Evolutionary conservation across 2,113 vertebrate genomes (phyloP).

Genomic region (Genyomyrus donnyi): DNA sequence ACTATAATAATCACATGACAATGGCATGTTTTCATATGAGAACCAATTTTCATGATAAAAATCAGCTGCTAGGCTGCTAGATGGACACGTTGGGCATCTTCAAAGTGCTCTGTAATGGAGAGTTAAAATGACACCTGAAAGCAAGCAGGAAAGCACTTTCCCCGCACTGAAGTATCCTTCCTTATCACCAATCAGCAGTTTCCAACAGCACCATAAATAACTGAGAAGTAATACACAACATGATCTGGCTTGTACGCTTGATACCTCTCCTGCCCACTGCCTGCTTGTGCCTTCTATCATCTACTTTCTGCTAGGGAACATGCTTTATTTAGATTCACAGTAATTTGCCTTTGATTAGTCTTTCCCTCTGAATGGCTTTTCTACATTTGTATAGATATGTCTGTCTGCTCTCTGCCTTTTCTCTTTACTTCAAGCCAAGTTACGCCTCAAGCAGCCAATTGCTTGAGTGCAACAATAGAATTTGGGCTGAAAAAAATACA

Average conservation of each 20-base stretch:
- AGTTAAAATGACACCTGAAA: background rate
- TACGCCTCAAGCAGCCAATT: background rate
- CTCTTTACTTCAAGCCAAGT: background rate
- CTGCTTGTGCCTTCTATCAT: background rate
- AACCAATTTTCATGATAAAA: background rate
- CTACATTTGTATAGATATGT: background rate
- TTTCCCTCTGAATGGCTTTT: background rate
- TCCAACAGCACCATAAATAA: background rate
- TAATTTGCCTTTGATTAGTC: slow-evolving; percentile 9
- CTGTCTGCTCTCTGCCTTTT: background rate
- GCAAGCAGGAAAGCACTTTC: background rate
- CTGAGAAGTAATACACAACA: background rate
- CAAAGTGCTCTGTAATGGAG: background rate
- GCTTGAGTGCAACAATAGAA: background rate
- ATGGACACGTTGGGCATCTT: background rate
- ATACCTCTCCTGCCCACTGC: background rate
- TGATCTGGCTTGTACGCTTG: background rate
- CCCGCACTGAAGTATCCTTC: background rate
- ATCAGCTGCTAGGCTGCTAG: background rate
- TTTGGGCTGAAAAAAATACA: background rate
- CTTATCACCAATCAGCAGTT: background rate
- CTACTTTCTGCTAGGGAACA: background rate
- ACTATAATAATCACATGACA: background rate
- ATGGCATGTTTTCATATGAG: background rate
- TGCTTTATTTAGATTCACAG: slow-evolving; percentile 10